phyloP scores from a whole-genome alignment of 2,888 invertebrate species.

The Brachyopa scutellaris region DNA sequence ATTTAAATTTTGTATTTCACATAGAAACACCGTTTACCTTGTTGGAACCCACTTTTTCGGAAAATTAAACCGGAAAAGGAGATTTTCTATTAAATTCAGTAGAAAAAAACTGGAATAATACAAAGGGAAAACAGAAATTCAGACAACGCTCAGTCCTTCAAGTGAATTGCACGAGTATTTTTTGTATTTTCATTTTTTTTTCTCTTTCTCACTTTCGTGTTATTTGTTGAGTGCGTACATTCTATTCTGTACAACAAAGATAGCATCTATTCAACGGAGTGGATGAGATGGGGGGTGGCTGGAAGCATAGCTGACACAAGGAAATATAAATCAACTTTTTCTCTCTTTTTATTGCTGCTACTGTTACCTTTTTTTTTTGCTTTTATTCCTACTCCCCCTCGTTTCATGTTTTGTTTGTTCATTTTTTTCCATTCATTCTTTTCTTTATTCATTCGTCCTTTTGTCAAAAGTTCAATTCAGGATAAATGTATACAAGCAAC shows the following conservation, averaged over 20 bases:
- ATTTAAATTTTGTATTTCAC: neutral
- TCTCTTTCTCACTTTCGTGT: conserved; percentile 8
- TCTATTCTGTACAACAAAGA: conserved; percentile 39
- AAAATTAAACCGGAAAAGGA: conserved; percentile 49
- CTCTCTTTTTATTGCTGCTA: conserved; percentile 28
- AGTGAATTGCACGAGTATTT: conserved; percentile 28
- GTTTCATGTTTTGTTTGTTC: conserved; percentile 19
- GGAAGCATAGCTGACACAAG: conserved; percentile 64
- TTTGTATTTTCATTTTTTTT: neutral
- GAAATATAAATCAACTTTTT: conserved; percentile 67
- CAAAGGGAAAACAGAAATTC: conserved; percentile 26
- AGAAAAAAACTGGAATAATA: neutral
- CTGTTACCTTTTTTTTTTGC: conserved; percentile 4
- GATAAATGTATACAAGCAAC: conserved; percentile 62
- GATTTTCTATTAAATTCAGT: conserved; percentile 31
- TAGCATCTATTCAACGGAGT: conserved; percentile 23
- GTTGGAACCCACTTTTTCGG: conserved; percentile 16
- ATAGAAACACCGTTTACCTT: conserved; percentile 28
- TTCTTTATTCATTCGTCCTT: conserved; percentile 40
- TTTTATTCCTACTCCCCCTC: neutral
- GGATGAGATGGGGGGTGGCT: too few relatives aligned
- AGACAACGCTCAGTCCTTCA: conserved; percentile 16
- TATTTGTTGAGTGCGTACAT: conserved; percentile 40
- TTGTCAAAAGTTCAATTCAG: conserved; percentile 69
- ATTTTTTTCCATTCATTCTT: conserved; percentile 12